A percentile compares a stretch with the other conserved stretches of the same genome.
Evolutionary conservation across 1,140 invertebrate genomes (phyloP).

Genomic region (Vanessa atalanta): DNA sequence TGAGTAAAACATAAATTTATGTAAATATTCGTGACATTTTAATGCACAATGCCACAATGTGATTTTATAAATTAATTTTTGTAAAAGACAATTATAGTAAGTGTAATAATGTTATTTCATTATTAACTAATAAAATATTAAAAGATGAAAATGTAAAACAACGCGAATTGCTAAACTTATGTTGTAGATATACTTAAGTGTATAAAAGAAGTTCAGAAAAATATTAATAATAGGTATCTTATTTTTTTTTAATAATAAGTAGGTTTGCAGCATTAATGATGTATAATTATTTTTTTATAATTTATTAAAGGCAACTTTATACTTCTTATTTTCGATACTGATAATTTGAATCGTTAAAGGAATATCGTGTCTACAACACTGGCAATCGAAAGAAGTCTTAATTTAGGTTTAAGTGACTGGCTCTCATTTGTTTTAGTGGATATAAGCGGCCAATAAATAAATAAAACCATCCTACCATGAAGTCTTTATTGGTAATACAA

Average conservation of each 20-base stretch:
- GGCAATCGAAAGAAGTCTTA: constrained; percentile 16
- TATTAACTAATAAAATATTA: constrained; percentile 10
- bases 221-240: neutral
- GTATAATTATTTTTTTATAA: neutral
- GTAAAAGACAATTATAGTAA: constrained; percentile 54
- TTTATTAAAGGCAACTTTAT: no score
- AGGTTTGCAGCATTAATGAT: neutral
- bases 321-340: no score
- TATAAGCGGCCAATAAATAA: constrained; percentile 21
- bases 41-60: constrained; percentile 40
- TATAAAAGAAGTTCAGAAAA: neutral
- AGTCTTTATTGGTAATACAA: neutral
- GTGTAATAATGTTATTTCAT: constrained; percentile 32
- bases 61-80: constrained; percentile 47
- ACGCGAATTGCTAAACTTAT: neutral
- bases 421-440: constrained; percentile 39
- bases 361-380: constrained; percentile 26
- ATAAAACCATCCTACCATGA: neutral
- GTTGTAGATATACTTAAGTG: neutral
- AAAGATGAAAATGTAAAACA: neutral
- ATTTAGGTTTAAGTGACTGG: constrained; percentile 35
- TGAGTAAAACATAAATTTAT: constrained; percentile 30
- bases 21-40: constrained; percentile 35
- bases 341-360: constrained; percentile 9
- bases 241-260: neutral